Evolutionary conservation across 1,140 invertebrate genomes (phyloP), one percentile per base, ranked within the genome.

Genomic region (Cephus cinctus): DNA sequence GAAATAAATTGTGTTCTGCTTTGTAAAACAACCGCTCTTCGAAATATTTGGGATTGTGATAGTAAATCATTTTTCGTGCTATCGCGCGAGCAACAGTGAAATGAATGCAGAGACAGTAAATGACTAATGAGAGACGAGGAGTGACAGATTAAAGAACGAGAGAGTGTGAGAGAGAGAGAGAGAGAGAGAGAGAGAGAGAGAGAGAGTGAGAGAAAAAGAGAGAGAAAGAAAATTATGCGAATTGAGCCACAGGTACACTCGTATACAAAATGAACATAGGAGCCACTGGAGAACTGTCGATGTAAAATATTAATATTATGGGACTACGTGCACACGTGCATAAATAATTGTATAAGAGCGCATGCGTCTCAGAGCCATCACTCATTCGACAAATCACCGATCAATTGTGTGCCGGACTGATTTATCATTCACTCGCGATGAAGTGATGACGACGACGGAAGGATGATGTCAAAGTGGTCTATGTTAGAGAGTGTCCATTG

Each of bases 401-500:
- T 61, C 57, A 59, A 59, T 63, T 53, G 45, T 55, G 57, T 63
- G 49, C 47, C 32, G 31, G 43, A 63, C 58, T 60, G 56, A 65
- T 65, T 54, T 67, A 61, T 66, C 61, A 63, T 61, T 65, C 54
- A 21, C 39, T 12, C 4, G 14, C 20, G 45, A 40, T 40, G 18
- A 20, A 6, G 42, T 47, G 52, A 56, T 50, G 57, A 60, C 57
- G 46, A 54, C 48, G 52, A 60, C 51, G 43, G 54, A 52, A 59
- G 47, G 57, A 65, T 56, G 55, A 63, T 67, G 66, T 69, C 69
- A 67, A 64, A 67, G 61, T 73, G 71, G 67, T 75, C 69, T 73
- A 71, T 73, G 71, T 75, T 75, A 75, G 72, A 74, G 66, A 73
- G 68, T 73, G 77, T 80, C 78, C 77, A 80, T 78, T 81, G 79